A percentile compares a stretch with the other conserved stretches of the same genome.
Conservation (phyloP, 2,113 vertebrate genomes). For the Blennius ocellaris region DNA sequence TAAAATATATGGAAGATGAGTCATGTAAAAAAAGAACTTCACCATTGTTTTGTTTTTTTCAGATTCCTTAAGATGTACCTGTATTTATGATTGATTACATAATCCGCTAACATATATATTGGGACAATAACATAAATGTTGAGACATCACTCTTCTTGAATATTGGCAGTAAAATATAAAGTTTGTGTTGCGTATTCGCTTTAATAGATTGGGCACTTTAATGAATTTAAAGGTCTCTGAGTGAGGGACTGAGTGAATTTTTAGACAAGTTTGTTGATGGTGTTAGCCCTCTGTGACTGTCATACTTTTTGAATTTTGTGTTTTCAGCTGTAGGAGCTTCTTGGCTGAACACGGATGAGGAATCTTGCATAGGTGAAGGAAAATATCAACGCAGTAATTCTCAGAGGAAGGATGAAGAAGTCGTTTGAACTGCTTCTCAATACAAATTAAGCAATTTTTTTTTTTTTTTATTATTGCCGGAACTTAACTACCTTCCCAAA, state of each 20-base stretch:
- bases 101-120: too few species aligned
- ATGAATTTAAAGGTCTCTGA: not conserved
- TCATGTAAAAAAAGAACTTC: too few species aligned
- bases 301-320: slow-evolving; percentile 59
- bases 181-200: too few species aligned
- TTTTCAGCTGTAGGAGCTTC: slow-evolving; percentile 74
- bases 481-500: slow-evolving; percentile 62
- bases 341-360: slow-evolving; percentile 71
- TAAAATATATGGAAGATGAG: too few species aligned
- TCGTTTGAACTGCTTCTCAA: slow-evolving; percentile 63
- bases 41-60: too few species aligned
- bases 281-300: slow-evolving; percentile 53
- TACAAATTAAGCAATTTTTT: slow-evolving; percentile 53
- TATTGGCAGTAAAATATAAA: too few species aligned
- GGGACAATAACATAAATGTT: too few species aligned
- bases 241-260: not conserved
- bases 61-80: too few species aligned
- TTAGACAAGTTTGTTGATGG: not conserved
- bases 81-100: too few species aligned
- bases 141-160: too few species aligned
- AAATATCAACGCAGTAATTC: slow-evolving; percentile 69
- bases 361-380: slow-evolving; percentile 73
- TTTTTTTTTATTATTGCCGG: slow-evolving; percentile 61
- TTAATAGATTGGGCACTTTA: too few species aligned
- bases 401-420: slow-evolving; percentile 70